Evolutionary conservation across 1,140 invertebrate species (phyloP).

Genomic region (Aphaenogaster ashmeadi): DNA sequence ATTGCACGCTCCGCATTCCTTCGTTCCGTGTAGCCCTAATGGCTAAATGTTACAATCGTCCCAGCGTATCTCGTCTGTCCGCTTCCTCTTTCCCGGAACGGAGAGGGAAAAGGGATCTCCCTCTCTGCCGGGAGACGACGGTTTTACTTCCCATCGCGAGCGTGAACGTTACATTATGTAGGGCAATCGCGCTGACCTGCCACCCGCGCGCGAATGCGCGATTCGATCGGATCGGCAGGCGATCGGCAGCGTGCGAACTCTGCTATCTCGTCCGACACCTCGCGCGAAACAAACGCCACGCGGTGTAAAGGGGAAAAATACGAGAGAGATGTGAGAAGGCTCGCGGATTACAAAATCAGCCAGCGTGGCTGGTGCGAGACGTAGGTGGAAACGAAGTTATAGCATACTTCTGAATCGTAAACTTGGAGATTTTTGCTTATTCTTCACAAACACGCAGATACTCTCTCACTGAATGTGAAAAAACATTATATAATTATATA

Average conservation of each 20-base stretch:
- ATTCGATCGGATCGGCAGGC: constrained; percentile 41
- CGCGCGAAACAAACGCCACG: constrained; percentile 4
- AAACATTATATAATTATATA: not conserved
- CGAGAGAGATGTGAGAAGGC: constrained; percentile 15
- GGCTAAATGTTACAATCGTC: constrained; percentile 83
- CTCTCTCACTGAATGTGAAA: not conserved
- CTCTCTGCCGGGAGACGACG: constrained; percentile 45
- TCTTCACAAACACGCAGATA: not conserved
- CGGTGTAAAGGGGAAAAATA: constrained; percentile 25
- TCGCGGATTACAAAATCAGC: constrained; percentile 14
- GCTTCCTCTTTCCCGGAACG: constrained; percentile 75
- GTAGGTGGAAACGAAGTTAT: constrained; percentile 11
- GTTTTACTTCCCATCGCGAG: constrained; percentile 69
- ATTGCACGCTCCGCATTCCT: constrained; percentile 74
- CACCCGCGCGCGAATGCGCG: constrained; percentile 28
- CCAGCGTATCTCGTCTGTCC: constrained; percentile 73
- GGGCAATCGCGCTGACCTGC: constrained; percentile 27
- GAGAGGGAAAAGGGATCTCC: constrained; percentile 66
- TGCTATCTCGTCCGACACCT: constrained; percentile 31
- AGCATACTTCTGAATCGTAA: constrained; percentile 12
- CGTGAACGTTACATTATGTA: constrained; percentile 32
- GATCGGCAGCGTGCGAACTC: constrained; percentile 65
- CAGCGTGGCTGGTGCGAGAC: not conserved
- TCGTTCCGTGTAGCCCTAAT: constrained; percentile 71
- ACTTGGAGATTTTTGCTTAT: not conserved